Percentiles rank a stretch among this genome's conserved stretches.
phyloP scores from a whole-genome alignment of 1,140 invertebrate species.

The Drosophila melanogaster region DNA sequence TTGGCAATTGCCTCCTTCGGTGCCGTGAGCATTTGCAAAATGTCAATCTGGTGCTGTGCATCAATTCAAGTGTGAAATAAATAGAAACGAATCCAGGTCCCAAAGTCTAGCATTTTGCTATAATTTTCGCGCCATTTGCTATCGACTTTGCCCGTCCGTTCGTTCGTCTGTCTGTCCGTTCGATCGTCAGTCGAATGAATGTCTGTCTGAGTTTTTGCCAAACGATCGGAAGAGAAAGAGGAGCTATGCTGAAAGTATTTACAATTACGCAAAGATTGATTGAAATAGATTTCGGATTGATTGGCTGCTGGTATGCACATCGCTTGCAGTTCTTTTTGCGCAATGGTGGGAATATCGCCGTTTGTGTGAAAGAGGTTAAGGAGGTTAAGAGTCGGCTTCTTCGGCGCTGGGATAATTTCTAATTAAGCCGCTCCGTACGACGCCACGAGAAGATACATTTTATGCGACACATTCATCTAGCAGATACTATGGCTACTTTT shows the following conservation, averaged over 20 bases:
- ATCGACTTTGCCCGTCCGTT: conserved; percentile 28
- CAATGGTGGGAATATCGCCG: conserved; percentile 19
- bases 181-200: conserved; percentile 18
- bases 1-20: conserved; percentile 49
- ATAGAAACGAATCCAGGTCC: conserved; percentile 83
- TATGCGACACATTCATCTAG: conserved; percentile 46
- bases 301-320: conserved; percentile 78
- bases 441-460: conserved; percentile 30
- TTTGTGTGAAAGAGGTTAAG: conserved; percentile 41
- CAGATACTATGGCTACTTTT: conserved; percentile 35
- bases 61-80: conserved; percentile 83
- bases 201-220: conserved; percentile 19
- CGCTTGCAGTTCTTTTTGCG: conserved; percentile 21
- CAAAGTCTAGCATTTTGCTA: conserved; percentile 67
- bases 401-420: conserved; percentile 39
- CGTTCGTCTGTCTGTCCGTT: conserved; percentile 7
- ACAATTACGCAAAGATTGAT: conserved; percentile 83
- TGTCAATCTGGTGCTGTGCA: conserved; percentile 82
- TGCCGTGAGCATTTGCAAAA: conserved; percentile 81
- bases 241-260: conserved; percentile 82
- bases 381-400: conserved; percentile 26
- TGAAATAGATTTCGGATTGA: conserved; percentile 82
- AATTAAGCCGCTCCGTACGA: conserved; percentile 30
- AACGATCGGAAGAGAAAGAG: not conserved
- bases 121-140: conserved; percentile 81